phyloP scores from a whole-genome alignment of 92 coral and sea anemone genomes.

The Epizoanthus ramosus region DNA sequence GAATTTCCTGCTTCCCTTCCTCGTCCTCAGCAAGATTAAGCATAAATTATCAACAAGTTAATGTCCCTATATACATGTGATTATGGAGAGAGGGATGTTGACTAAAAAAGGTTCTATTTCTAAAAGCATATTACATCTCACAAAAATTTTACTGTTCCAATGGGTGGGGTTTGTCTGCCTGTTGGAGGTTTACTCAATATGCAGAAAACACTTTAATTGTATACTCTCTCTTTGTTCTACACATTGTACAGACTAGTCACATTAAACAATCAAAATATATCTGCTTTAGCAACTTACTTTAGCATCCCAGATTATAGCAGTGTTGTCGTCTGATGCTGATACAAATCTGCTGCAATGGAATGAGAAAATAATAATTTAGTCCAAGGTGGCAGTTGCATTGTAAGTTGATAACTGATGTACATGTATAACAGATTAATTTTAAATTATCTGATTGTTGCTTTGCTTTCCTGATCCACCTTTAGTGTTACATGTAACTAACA shows the following conservation, averaged over 20 bases:
- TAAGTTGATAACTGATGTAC: too few relatives aligned
- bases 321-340: slow-evolving; percentile 92
- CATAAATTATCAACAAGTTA: neutral
- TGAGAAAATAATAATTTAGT: neutral
- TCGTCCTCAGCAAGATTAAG: neutral
- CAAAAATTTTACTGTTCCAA: neutral
- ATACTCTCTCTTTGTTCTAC: too few relatives aligned
- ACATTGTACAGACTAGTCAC: neutral
- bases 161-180: neutral
- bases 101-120: too few relatives aligned
- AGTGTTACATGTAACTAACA: too few relatives aligned
- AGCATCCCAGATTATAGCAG: slow-evolving; percentile 95
- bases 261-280: neutral
- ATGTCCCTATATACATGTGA: too few relatives aligned
- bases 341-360: slow-evolving; percentile 63
- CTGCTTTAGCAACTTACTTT: slow-evolving; percentile 54
- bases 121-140: too few relatives aligned
- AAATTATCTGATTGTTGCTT: too few relatives aligned
- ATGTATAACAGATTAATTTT: too few relatives aligned
- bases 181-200: neutral
- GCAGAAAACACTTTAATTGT: neutral
- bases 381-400: too few relatives aligned
- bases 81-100: too few relatives aligned
- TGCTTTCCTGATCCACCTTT: too few relatives aligned
- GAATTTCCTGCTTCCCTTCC: too few relatives aligned